Base-by-base conservation (phyloP, 2,888 invertebrate species). In the Celastrina argiolus region DNA sequence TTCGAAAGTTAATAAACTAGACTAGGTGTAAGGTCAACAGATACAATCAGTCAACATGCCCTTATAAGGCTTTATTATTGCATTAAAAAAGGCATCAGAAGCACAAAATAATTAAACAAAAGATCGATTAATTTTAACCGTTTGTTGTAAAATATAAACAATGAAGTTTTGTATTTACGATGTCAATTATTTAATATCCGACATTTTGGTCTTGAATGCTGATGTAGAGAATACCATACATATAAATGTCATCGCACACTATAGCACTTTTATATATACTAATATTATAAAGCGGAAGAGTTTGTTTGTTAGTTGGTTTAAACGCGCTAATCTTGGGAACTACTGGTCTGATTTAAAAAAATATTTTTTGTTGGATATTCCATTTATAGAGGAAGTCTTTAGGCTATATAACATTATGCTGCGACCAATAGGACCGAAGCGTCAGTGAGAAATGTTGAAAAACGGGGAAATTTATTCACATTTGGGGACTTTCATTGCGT, bases 131-230 rank as follows among this genome's bases (percentile, higher is more conserved):
- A 12, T 51, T 45, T 45, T 45, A 51, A 51, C 22, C 22, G 14
- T 26, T 51, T 10, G 51, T 6, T 7, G 12, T 51, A 51, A 51
- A 51, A 1, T 14, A 12, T 22, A 12, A 51, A 51, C 51, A 51
- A 51, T 26, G 22, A 45, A 45, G 18, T 22, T 51, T 51, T 14
- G 14, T 14, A 2, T 36, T 36, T 36, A 10, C 10, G 36, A 36
- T 51, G 51, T 51, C 22, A 51, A 51, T 51, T 51, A 51, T 51
- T 22, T 51, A 12, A 51, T 51, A 51, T 26, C 51, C 51, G 51
- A 51, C 51, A 51, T 51, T 51, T 26, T 51, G 2, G 22, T 1
- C 10, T 36, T 36, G 31, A 18, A 26, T 26, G 18, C 51, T 12
- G 51, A 12, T 51, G 16, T 45, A 16, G 18, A 45, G 8, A 18